phyloP scores from a whole-genome alignment of 2,888 invertebrate genomes.

The Amorpha juglandis region DNA sequence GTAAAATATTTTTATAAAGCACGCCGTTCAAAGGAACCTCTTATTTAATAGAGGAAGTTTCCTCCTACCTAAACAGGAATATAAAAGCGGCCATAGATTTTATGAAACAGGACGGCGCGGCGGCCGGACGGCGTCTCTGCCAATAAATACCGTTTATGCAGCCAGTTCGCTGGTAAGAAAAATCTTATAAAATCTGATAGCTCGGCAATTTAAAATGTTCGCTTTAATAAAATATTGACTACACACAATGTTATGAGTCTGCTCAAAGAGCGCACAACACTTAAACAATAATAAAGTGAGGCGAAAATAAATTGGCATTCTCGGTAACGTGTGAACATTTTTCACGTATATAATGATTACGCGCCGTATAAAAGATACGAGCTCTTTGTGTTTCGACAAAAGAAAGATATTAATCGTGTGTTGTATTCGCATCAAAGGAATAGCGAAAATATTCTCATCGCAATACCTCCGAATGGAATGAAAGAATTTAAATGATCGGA shows the following conservation, averaged over 20 bases:
- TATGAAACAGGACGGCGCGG: conserved; percentile 43
- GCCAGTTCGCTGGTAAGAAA: conserved; percentile 28
- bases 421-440: conserved; percentile 29
- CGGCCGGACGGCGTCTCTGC: conserved; percentile 28
- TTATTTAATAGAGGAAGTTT: conserved; percentile 58
- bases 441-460: conserved; percentile 27
- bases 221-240: conserved; percentile 14
- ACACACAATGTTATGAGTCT: conserved; percentile 11
- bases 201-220: not conserved
- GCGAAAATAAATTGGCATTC: conserved; percentile 40
- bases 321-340: conserved; percentile 29
- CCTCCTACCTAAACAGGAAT: conserved; percentile 52
- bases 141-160: conserved; percentile 42
- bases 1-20: conserved; percentile 61
- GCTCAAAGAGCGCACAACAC: conserved; percentile 6
- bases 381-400: conserved; percentile 30
- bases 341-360: conserved; percentile 30
- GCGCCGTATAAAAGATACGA: conserved; percentile 29
- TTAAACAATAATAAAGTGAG: conserved; percentile 29
- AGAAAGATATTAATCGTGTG: conserved; percentile 30
- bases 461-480: conserved; percentile 25
- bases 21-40: conserved; percentile 52
- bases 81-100: conserved; percentile 52
- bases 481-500: conserved; percentile 25
- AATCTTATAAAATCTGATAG: conserved; percentile 16